These are phyloP conservation scores for Carduelis carduelis DNA, from an alignment of 2,797 vertebrate genomes.

Conservation along the genomic window DNA sequence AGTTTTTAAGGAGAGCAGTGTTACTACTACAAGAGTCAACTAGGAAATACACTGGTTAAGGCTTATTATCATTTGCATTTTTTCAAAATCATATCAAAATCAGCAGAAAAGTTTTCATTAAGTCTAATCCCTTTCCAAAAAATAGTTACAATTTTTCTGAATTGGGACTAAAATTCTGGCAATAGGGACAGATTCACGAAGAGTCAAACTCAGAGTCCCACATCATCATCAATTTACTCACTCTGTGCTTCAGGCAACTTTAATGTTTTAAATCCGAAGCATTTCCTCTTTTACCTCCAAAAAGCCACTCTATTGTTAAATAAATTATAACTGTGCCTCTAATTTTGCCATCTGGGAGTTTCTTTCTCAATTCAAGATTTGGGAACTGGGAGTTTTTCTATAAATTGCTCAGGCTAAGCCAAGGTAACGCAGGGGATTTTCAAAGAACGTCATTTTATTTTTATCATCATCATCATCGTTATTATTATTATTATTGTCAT, in stretches of 20 bases:
- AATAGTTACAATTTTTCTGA: neutral
- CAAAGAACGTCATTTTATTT: constrained; percentile 54
- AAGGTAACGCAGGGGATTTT: neutral
- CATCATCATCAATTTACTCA: neutral
- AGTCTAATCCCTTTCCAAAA: neutral
- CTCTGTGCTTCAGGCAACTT: neutral
- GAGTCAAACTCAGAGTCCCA: neutral
- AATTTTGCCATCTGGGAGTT: neutral
- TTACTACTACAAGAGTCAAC: neutral
- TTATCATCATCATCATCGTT: neutral
- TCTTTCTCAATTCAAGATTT: neutral
- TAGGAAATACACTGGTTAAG: neutral
- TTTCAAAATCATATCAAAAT: neutral
- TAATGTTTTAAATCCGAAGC: neutral
- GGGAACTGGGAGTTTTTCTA: neutral
- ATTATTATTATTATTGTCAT: neutral
- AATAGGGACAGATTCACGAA: neutral
- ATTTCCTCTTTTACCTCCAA: neutral
- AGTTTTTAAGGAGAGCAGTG: neutral
- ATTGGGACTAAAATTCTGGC: neutral
- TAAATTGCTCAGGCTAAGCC: neutral
- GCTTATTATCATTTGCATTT: neutral
- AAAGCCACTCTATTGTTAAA: neutral
- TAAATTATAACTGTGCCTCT: neutral
- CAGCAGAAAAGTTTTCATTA: neutral